A percentile compares a stretch with the other conserved stretches of the same genome.
These are phyloP conservation scores for Thunnus thynnus DNA, from an alignment of 2,113 vertebrate species.

Conservation along the genomic window DNA sequence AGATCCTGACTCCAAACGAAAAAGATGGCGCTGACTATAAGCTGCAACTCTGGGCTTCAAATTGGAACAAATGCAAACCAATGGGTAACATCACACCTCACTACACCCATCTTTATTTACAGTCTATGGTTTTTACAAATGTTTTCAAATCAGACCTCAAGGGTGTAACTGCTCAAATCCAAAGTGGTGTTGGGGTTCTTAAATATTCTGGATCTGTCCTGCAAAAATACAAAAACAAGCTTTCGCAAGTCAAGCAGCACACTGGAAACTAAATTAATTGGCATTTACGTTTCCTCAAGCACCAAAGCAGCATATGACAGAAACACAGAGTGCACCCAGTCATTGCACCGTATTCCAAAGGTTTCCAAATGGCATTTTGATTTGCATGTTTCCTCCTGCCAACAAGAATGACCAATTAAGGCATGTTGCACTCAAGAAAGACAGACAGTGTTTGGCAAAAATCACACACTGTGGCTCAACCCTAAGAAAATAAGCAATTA, in stretches of 20 bases:
- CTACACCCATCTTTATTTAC: not conserved
- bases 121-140: not conserved
- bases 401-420: constrained; percentile 71
- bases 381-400: constrained; percentile 65
- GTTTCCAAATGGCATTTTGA: constrained; percentile 67
- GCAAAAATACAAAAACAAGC: constrained; percentile 23
- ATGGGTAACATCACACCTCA: no score
- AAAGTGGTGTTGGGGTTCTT: not conserved
- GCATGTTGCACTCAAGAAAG: constrained; percentile 52
- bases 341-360: constrained; percentile 44
- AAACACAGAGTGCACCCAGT: constrained; percentile 56
- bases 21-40: no score
- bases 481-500: constrained; percentile 67
- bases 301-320: constrained; percentile 55
- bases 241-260: constrained; percentile 15
- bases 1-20: no score
- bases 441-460: constrained; percentile 35
- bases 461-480: constrained; percentile 45
- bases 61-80: not conserved
- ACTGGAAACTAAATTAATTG: constrained; percentile 61
- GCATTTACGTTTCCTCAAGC: constrained; percentile 52
- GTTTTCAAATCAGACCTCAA: not conserved
- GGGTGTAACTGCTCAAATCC: not conserved
- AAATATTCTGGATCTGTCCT: constrained; percentile 6
- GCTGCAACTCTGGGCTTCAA: no score